Evolutionary conservation across 2,888 invertebrate genomes (phyloP).

Genomic region (Phania funesta): DNA sequence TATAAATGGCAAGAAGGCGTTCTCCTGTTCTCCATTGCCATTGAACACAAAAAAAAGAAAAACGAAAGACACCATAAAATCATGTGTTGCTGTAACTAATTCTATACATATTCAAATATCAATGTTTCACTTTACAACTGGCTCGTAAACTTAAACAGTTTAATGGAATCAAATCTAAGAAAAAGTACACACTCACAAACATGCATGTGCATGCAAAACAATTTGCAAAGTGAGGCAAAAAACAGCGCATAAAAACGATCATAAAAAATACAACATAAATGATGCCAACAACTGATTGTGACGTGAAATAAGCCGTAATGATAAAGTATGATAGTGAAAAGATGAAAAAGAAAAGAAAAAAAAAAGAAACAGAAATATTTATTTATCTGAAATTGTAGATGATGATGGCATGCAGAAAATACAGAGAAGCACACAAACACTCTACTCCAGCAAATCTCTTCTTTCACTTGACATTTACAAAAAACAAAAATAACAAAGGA

Average conservation of each 20-base stretch:
- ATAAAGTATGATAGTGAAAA: constrained; percentile 72
- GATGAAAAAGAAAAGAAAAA: constrained; percentile 4
- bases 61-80: neutral
- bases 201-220: constrained; percentile 71
- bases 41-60: neutral
- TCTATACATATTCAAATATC: neutral
- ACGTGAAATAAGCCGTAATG: constrained; percentile 78
- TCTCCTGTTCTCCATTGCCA: neutral
- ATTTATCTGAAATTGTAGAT: constrained; percentile 45
- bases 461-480: constrained; percentile 60
- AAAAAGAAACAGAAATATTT: constrained; percentile 12
- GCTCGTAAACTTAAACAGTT: constrained; percentile 26
- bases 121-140: constrained; percentile 4
- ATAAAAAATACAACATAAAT: constrained; percentile 68
- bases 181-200: neutral
- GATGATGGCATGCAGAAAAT: constrained; percentile 45
- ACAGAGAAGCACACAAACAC: constrained; percentile 27
- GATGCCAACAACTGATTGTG: constrained; percentile 79
- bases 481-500: no score
- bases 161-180: constrained; percentile 28
- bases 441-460: constrained; percentile 20
- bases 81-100: constrained; percentile 16
- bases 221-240: constrained; percentile 61
- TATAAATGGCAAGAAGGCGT: constrained; percentile 58
- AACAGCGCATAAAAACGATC: constrained; percentile 63